Base-by-base conservation (phyloP, 1,140 invertebrate species). In the Drosophila triauraria region DNA sequence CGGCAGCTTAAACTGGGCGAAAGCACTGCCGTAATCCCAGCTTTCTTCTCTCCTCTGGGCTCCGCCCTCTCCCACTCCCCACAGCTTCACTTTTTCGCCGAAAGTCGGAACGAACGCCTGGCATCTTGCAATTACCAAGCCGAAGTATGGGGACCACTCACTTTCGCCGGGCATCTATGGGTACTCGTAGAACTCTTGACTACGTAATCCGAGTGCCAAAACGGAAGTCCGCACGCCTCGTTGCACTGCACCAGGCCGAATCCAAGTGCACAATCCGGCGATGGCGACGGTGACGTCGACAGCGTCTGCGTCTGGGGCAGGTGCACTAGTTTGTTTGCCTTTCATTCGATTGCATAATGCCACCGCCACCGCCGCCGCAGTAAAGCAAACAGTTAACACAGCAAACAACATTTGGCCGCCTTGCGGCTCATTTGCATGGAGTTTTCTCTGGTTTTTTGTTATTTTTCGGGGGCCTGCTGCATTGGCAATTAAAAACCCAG, bases 401-500 rank as follows among this genome's bases (percentile, higher is more conserved):
- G 47, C 53, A 48, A 67, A 46, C 51, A 51, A 51, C 59, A 82
- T 65, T 80, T 70, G 58, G 60, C 61, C 35, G 20, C 12, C 48
- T 53, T 53, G 64, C 59, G 54, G 71, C 70, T 84, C 80, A 87
- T 87, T 87, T 87, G 85, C 78, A 87, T 87, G 75, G 44, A 71
- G 32, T 51, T 40, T 58, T 60, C 47, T 54, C 15, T 47, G 15
- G 51, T 64, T 44, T 50, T 30, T 12, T 27, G 5, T 32, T 38
- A 54, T 30, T 54, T 60, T 76, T 80, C 58, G 7, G 38, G n/a
- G 47, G 48, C 70, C 44, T 44, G 67, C 44, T 44, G 75, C 82
- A 86, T 81, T 82, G 69, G 85, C 85, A 85, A 90, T 90, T 90
- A 90, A 90, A 91, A 90, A 81, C 59, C 62, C 67, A 77, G 68